Conservation (phyloP, 1,140 invertebrate species). For the Drosophila tani region DNA sequence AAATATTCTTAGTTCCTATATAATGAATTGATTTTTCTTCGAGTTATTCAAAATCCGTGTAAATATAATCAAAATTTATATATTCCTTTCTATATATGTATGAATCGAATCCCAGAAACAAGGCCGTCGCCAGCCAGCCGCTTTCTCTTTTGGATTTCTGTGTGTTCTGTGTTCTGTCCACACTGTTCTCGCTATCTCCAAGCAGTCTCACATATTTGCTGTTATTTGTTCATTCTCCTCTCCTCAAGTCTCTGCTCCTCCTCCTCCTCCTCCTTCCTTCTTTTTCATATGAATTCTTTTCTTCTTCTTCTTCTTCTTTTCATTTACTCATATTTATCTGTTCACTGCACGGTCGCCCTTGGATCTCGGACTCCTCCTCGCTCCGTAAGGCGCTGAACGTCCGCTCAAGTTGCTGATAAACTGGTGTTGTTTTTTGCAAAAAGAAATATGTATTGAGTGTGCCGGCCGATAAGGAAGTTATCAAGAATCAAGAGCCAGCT, state of each 20-base stretch:
- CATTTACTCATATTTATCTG: slow-evolving; percentile 19
- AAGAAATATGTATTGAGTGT: slow-evolving; percentile 29
- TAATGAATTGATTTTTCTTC: slow-evolving; percentile 53
- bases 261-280: neutral
- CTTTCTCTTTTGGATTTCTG: slow-evolving; percentile 5
- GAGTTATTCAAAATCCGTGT: slow-evolving; percentile 65
- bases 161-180: slow-evolving; percentile 28
- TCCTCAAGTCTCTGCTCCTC: slow-evolving; percentile 14
- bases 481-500: slow-evolving; percentile 34
- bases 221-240: slow-evolving; percentile 58
- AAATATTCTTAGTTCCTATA: slow-evolving; percentile 63
- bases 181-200: slow-evolving; percentile 48
- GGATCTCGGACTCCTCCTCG: slow-evolving; percentile 31
- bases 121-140: slow-evolving; percentile 17
- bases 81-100: slow-evolving; percentile 40
- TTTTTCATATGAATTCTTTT: slow-evolving; percentile 6
- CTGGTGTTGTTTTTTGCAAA: slow-evolving; percentile 43
- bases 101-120: slow-evolving; percentile 40
- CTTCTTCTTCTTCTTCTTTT: slow-evolving; percentile 1
- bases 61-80: slow-evolving; percentile 80
- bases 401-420: slow-evolving; percentile 72
- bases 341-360: slow-evolving; percentile 22
- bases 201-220: slow-evolving; percentile 81
- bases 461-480: slow-evolving; percentile 60
- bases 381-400: slow-evolving; percentile 73